Evolutionary conservation across 2,113 vertebrate genomes (phyloP).

Genomic region (Amblyornis subalaris): DNA sequence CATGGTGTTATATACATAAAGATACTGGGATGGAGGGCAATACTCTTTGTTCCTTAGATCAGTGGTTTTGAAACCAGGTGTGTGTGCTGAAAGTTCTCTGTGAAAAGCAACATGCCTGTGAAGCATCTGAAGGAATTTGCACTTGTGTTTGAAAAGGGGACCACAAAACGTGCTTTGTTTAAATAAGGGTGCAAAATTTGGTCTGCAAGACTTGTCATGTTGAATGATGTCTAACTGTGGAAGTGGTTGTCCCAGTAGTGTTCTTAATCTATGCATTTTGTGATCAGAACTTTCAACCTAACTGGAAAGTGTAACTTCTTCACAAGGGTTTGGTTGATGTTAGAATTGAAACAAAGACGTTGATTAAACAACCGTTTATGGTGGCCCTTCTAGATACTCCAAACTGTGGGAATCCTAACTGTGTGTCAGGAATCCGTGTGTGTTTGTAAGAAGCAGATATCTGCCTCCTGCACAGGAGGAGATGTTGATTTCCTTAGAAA

Average conservation of each 20-base stretch:
- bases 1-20: not conserved
- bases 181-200: not conserved
- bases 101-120: not conserved
- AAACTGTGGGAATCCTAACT: rapidly evolving
- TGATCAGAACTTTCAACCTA: not conserved
- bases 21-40: not conserved
- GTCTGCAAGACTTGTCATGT: not conserved
- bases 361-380: not conserved
- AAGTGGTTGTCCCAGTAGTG: not conserved
- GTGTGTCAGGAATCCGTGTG: too few relatives aligned
- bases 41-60: not conserved
- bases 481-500: not conserved
- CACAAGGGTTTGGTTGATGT: not conserved
- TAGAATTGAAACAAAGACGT: not conserved
- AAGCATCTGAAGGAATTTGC: not conserved
- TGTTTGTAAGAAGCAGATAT: not conserved
- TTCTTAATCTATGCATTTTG: not conserved
- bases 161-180: not conserved
- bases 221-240: not conserved
- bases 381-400: not conserved
- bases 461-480: not conserved
- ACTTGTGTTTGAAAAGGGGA: not conserved
- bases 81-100: not conserved
- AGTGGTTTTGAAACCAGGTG: not conserved
- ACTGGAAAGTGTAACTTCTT: not conserved